Percentiles rank a stretch among this genome's conserved stretches.
phyloP scores from a whole-genome alignment of 2,888 invertebrate genomes.

The Conistra vaccinii region DNA sequence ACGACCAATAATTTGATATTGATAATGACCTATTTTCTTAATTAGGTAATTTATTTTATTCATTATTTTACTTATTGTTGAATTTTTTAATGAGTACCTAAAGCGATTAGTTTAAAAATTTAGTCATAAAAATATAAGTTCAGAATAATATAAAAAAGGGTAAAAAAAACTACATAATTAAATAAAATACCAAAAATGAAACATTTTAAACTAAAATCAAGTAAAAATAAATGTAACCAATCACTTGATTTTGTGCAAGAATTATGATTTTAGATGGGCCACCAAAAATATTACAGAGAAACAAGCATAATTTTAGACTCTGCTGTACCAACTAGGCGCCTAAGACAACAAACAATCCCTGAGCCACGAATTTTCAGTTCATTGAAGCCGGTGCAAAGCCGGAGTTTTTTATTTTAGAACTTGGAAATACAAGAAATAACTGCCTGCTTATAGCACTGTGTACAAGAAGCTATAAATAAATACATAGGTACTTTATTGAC shows the following conservation, averaged over 20 bases:
- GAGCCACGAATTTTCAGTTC: background rate
- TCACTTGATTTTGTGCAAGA: background rate
- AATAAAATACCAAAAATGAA: background rate
- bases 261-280: background rate
- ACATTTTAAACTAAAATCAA: background rate
- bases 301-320: background rate
- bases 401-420: too few species aligned
- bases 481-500: background rate
- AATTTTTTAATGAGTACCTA: background rate
- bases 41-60: conserved; percentile 5
- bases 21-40: background rate
- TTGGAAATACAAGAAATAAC: background rate
- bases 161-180: background rate
- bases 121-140: background rate
- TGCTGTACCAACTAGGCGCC: background rate
- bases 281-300: background rate
- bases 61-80: conserved; percentile 1
- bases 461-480: background rate
- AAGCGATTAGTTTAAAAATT: background rate
- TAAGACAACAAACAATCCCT: background rate
- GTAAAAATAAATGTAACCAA: background rate
- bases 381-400: background rate
- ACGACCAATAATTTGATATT: background rate
- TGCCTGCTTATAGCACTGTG: background rate
- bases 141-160: background rate